A percentile compares a stretch with the other conserved stretches of the same genome.
Conservation (phyloP, 2,888 invertebrate genomes). For the Gastracanthus pulcherrimus region DNA sequence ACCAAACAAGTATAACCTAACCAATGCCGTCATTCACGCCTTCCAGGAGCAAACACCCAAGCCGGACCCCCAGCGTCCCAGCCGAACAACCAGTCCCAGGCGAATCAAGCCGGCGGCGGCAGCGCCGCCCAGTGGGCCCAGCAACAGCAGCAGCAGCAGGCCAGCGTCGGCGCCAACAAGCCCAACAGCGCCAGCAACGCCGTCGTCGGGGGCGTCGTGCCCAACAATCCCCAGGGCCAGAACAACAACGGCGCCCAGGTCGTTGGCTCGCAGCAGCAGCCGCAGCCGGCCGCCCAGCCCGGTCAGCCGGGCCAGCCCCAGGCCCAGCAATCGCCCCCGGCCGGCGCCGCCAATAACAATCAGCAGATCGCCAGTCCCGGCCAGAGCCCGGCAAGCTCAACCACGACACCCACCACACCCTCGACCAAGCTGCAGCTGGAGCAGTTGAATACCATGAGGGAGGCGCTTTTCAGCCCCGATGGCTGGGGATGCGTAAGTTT, state of each 20-base stretch:
- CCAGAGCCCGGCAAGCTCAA: conserved; percentile 66
- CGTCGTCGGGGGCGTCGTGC: conserved; percentile 61
- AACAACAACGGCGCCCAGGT: conserved; percentile 67
- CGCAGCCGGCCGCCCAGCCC: conserved; percentile 55
- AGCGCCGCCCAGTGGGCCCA: conserved; percentile 43
- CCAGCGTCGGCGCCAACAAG: conserved; percentile 16
- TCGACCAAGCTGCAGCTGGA: conserved; percentile 91
- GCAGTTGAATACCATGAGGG: conserved; percentile 93
- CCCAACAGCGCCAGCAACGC: conserved; percentile 63
- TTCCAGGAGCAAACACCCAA: conserved; percentile 75
- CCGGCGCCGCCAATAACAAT: conserved; percentile 70
- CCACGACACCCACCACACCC: conserved; percentile 78
- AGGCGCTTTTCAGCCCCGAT: conserved; percentile 93
- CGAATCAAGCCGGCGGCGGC: conserved; percentile 68
- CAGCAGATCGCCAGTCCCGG: conserved; percentile 67
- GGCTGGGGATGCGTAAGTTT: conserved; percentile 94
- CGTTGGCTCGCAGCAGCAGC: conserved; percentile 64
- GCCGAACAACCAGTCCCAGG: conserved; percentile 74
- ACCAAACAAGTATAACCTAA: too few relatives aligned
- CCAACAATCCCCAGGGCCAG: conserved; percentile 70
- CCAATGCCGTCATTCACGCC: too few relatives aligned
- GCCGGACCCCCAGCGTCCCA: conserved; percentile 78
- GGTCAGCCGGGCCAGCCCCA: conserved; percentile 60
- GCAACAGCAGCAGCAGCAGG: too few relatives aligned
- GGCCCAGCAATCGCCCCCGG: conserved; percentile 61